Conservation (phyloP, 2,888 invertebrate genomes). For the Papilio gigon region DNA sequence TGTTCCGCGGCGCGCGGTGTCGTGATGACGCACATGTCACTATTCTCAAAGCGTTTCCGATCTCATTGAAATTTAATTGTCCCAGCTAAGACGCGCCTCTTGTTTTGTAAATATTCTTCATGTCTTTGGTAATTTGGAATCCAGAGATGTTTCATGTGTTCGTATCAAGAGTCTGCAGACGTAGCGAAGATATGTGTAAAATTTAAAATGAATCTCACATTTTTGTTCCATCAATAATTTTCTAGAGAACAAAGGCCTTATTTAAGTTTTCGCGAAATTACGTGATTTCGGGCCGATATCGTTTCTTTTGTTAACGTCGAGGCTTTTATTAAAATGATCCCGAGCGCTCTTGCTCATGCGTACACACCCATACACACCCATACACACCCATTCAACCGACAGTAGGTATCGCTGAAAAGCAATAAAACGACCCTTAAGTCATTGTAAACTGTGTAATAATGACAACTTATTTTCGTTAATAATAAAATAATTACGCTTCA, state of each 20-base stretch:
- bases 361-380: neutral
- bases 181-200: too few species aligned
- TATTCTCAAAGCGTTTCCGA: too few species aligned
- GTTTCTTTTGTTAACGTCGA: neutral
- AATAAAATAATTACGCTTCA: too few species aligned
- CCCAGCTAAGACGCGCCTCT: too few species aligned
- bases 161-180: too few species aligned
- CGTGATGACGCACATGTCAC: too few species aligned
- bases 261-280: neutral
- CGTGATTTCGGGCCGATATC: slow-evolving; percentile 2
- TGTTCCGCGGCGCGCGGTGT: too few species aligned
- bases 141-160: too few species aligned
- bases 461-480: neutral
- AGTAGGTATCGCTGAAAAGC: neutral
- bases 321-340: neutral
- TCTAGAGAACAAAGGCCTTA: neutral
- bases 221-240: neutral
- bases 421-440: slow-evolving; percentile 3
- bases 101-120: too few species aligned
- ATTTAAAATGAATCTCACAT: neutral
- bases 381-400: neutral
- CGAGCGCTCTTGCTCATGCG: neutral
- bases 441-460: neutral
- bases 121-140: too few species aligned
- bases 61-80: too few species aligned